Base-by-base conservation (phyloP, 1,140 invertebrate genomes). In the Zaprionus lachaisei region DNA sequence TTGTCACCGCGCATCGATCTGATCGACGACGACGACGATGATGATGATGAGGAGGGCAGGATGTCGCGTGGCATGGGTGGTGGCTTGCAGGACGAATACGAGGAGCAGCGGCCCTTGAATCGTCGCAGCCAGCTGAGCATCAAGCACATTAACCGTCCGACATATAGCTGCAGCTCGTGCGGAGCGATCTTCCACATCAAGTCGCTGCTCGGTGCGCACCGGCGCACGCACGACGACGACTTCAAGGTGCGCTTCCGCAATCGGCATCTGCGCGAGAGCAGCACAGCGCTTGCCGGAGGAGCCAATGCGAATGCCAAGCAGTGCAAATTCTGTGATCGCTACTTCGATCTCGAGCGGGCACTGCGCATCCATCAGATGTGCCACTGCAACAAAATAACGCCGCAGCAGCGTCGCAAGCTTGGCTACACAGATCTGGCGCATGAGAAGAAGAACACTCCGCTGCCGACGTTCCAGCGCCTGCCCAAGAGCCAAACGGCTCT, bases 241-340 rank as follows among this genome's bases (percentile, higher is more conserved):
- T 89, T 89, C n/a, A 65, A 81, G 64, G 51, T 69, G 51, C 84
- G 85, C 4, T 90, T 77, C 26, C 65, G 71, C 1, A 31, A 14
- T 0, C 70, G 77, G 0, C 49, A 55, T 0, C 14, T 26, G 0
- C 56, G 67, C 1, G 70, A 64, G 24, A 81, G 77, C 60, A 69
- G 0, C 68, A 72, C 83, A n/a, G 55, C 54, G 11, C 0, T 15
- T 70, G 37, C 31, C 31, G 31, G 15, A 37, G n/a, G 37, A 17
- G 4, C 15, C 47, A 6, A 9, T 38, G 9, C 14, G 44, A 6
- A 47, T 12, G 37, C 24, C 15, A 80, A 80, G 3, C 68, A 70
- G 54, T 90, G 85, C 58, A 85, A 82, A 34, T 85, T 71, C 55
- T 90, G 85, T n/a, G 85, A 90, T 63, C 85, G 85, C 14, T 60